These are phyloP conservation scores for Gavia stellata DNA, from an alignment of 2,113 vertebrate species.

Conservation along the genomic window DNA sequence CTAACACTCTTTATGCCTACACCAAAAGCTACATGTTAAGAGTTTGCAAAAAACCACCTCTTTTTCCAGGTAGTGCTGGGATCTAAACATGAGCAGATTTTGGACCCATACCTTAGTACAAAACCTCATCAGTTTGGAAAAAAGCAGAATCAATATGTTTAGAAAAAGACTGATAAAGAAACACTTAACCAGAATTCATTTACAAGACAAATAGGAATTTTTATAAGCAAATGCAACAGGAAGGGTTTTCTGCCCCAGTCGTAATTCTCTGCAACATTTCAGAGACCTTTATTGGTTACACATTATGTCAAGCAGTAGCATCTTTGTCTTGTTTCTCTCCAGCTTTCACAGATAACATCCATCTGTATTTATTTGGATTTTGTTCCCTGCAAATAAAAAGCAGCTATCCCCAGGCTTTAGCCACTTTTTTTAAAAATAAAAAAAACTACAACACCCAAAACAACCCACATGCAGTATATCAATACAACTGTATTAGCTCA, in stretches of 20 bases:
- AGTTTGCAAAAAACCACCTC: neutral
- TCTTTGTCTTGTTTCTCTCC: neutral
- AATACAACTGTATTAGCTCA: neutral
- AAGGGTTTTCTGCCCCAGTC: neutral
- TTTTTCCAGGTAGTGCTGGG: neutral
- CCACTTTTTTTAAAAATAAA: neutral
- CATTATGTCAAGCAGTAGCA: neutral
- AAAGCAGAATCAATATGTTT: neutral
- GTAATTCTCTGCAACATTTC: neutral
- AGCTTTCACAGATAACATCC: neutral
- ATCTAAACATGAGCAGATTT: neutral
- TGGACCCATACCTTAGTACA: neutral
- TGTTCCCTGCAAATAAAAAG: neutral
- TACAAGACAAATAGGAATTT: neutral
- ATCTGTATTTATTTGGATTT: neutral
- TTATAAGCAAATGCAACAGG: neutral
- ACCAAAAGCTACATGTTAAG: neutral
- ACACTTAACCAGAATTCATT: neutral
- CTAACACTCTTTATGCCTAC: neutral
- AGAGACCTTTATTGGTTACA: neutral
- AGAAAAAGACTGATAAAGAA: neutral
- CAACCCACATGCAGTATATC: neutral
- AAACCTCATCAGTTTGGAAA: neutral
- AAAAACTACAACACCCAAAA: too few relatives aligned
- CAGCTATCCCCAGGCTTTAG: neutral